Evolutionary conservation across 2,113 vertebrate genomes (phyloP).

Genomic region (Carlito syrichta): DNA sequence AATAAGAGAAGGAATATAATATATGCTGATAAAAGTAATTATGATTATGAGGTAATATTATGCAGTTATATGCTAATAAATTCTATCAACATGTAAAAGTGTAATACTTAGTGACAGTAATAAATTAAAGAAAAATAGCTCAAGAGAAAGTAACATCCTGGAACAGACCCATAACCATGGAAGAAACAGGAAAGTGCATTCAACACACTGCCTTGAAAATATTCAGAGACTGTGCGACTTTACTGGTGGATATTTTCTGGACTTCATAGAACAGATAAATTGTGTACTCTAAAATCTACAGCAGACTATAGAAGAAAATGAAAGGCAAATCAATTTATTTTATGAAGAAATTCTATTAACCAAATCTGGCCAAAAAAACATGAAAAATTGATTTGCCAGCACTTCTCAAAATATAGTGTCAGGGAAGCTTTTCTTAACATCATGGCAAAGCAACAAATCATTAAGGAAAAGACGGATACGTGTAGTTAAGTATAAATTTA

Average conservation of each 20-base stretch:
- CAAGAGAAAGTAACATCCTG: not conserved
- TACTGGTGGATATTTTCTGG: not conserved
- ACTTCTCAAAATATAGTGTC: not conserved
- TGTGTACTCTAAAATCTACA: not conserved
- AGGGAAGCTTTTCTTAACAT: not conserved
- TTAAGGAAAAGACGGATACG: not conserved
- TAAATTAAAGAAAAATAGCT: not conserved
- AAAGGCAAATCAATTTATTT: not conserved
- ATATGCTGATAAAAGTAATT: constrained; percentile 41
- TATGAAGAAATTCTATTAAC: not conserved
- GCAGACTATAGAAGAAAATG: not conserved
- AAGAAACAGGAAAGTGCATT: not conserved
- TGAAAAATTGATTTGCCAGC: not conserved
- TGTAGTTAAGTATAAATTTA: not conserved
- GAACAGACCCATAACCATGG: not conserved
- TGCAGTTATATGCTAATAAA: constrained; percentile 42
- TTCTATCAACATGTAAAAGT: constrained; percentile 32
- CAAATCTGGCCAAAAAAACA: not conserved
- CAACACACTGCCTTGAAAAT: not conserved
- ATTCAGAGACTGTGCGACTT: not conserved
- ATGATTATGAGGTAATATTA: constrained; percentile 31
- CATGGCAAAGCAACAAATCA: not conserved
- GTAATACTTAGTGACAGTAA: constrained; percentile 16
- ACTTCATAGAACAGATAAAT: not conserved
- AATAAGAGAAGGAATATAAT: not conserved